Evolutionary conservation across 53 echinoderm and acorn worm species (phyloP), one percentile per base, ranked within the genome.

Genomic region (Mesocentrotus franciscanus): DNA sequence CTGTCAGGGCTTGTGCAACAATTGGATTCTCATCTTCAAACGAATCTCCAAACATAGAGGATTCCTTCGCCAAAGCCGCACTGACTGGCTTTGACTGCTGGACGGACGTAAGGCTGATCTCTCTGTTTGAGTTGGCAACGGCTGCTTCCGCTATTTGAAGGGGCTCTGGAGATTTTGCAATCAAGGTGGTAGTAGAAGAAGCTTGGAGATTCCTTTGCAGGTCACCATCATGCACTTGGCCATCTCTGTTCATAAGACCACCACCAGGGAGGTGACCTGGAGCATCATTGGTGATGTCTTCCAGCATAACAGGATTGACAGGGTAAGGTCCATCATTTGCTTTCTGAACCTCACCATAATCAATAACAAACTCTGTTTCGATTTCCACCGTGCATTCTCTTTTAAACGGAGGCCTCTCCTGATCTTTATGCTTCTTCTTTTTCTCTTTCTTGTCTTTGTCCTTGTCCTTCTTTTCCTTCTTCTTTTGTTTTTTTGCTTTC

Each of bases 401-500:
- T n/a, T 87, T 87, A 22, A 87, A 17, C 13, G 85, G 36, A 9
- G 87, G 87, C 29, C 95, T 94, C 71, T 94, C 95, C 71, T 85
- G 95, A 66, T 94, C 95, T 72, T 95, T 96, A 87, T 96, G 96
- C 71, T 95, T 95, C 61, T 85, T 96, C 95, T 95, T 96, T 42
- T 96, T 92, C 93, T 95, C 95, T 68, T 92, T 93, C 91, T 95
- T 95, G 15, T 92, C 89, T 71, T 83, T 92, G 49, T 93, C 93
- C 49, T 92, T 96, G 55, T 93, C 91, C 71, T 87, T 95, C 71
- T 92, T 96, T 89, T 96, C 93, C 71, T 96, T 95, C 93, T 96
- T 97, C 24, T 96, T 95, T 92, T 96, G 94, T 33, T 97, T 96
- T 72, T 97, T 97, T 24, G 96, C 97, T 76, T 98, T 97, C 91